These are phyloP conservation scores for Perdita meconis DNA, from an alignment of 2,888 invertebrate genomes.

Conservation along the genomic window DNA sequence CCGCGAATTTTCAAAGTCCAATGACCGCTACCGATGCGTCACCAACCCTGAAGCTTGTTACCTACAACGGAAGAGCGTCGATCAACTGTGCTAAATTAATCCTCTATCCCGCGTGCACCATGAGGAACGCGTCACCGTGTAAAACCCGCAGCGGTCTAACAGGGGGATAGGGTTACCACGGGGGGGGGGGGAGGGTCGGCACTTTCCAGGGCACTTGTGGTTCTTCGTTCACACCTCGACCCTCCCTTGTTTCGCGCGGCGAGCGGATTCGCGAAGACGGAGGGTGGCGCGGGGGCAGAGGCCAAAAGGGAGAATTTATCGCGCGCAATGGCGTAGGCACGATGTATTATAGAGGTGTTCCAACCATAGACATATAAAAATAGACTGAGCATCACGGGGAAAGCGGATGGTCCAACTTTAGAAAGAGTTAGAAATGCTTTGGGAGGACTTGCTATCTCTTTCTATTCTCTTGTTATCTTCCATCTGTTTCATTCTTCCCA, in stretches of 20 bases:
- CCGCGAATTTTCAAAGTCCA: no score
- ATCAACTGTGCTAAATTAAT: slow-evolving; percentile 75
- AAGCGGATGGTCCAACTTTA: no score
- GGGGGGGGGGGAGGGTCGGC: slow-evolving; percentile 65
- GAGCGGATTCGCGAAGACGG: slow-evolving; percentile 66
- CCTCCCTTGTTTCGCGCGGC: slow-evolving; percentile 58
- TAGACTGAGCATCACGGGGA: no score
- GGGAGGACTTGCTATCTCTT: no score
- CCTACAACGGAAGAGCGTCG: slow-evolving; percentile 68
- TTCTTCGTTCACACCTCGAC: slow-evolving; percentile 83
- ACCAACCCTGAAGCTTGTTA: slow-evolving; percentile 68
- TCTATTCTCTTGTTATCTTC: no score
- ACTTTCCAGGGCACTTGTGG: slow-evolving; percentile 80
- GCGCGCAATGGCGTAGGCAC: slow-evolving; percentile 60
- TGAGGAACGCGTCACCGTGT: slow-evolving; percentile 75
- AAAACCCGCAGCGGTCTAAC: slow-evolving; percentile 70
- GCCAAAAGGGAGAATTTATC: slow-evolving; percentile 55
- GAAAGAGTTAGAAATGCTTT: no score
- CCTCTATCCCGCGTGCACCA: slow-evolving; percentile 59
- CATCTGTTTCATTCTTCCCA: no score
- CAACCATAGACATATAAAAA: no score
- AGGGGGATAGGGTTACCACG: slow-evolving; percentile 78
- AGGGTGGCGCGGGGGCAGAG: slow-evolving; percentile 37
- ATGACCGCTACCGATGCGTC: no score
- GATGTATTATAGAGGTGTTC: no score